Conservation (phyloP, 2,888 invertebrate genomes). For the Nemoura dubitans region DNA sequence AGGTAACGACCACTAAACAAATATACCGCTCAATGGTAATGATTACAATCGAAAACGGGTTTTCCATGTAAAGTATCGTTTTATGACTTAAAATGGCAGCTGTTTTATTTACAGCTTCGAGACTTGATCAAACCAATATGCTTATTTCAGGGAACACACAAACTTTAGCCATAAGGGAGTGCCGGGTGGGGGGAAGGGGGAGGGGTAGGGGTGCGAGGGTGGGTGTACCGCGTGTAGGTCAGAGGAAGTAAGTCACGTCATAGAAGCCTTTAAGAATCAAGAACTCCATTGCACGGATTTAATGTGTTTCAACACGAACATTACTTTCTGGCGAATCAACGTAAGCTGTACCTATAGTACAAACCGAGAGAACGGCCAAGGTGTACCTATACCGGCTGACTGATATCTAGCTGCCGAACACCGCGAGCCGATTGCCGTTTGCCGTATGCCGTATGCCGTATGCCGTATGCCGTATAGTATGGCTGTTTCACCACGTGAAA, state of each 20-base stretch:
- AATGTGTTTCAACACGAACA: conserved; percentile 18
- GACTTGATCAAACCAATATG: conserved; percentile 4
- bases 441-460: no score
- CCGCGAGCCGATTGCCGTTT: no score
- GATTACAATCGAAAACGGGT: background rate
- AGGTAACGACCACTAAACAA: background rate
- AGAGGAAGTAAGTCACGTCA: conserved; percentile 28
- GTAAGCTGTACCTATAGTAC: no score
- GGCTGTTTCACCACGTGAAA: background rate
- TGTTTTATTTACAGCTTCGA: background rate
- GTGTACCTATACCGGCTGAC: background rate
- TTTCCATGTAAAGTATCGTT: conserved; percentile 3
- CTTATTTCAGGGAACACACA: background rate
- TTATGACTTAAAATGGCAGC: conserved; percentile 7
- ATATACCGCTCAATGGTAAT: background rate
- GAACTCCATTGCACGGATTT: conserved; percentile 28
- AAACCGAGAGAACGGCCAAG: no score
- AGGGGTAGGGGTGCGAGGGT: background rate
- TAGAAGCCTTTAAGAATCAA: conserved; percentile 24
- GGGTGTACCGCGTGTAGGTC: background rate
- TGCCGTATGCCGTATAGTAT: no score
- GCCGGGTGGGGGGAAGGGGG: background rate
- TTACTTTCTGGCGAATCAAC: background rate
- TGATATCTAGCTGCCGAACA: no score
- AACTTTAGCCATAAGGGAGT: background rate